A percentile compares a stretch with the other conserved stretches of the same genome.
Conservation (phyloP, 2,797 vertebrate genomes). For the Odontamblyopus rebecca region DNA sequence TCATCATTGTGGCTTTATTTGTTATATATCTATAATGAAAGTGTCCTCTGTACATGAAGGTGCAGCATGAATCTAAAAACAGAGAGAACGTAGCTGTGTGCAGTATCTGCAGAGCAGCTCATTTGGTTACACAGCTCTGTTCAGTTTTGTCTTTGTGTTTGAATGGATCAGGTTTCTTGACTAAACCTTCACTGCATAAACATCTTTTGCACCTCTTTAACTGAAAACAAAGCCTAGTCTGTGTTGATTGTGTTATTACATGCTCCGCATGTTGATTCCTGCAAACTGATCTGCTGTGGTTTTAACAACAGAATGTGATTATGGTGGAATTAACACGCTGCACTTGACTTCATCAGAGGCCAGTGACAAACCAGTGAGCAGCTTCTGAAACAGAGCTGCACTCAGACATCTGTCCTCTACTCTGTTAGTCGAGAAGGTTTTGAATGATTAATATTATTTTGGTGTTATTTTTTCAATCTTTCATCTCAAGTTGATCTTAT, state of each 20-base stretch:
- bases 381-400: constrained; percentile 3
- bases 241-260: background rate
- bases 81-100: background rate
- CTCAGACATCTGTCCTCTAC: too few species aligned
- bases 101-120: background rate
- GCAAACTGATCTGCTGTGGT: too few species aligned
- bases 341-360: constrained; percentile 26
- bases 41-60: background rate
- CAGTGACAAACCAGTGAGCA: constrained; percentile 31
- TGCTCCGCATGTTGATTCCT: background rate
- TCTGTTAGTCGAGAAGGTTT: too few species aligned
- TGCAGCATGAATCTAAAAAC: background rate
- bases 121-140: background rate
- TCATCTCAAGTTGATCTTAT: too few species aligned
- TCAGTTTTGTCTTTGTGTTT: background rate
- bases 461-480: too few species aligned
- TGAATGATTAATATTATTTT: too few species aligned
- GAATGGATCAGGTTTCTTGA: too few species aligned
- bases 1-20: background rate
- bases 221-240: background rate
- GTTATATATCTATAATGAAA: background rate
- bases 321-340: constrained; percentile 8
- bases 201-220: background rate
- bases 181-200: background rate
- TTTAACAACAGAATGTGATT: background rate